Base-by-base conservation (phyloP, 2,797 vertebrate species). In the Clarias platycephalus region DNA sequence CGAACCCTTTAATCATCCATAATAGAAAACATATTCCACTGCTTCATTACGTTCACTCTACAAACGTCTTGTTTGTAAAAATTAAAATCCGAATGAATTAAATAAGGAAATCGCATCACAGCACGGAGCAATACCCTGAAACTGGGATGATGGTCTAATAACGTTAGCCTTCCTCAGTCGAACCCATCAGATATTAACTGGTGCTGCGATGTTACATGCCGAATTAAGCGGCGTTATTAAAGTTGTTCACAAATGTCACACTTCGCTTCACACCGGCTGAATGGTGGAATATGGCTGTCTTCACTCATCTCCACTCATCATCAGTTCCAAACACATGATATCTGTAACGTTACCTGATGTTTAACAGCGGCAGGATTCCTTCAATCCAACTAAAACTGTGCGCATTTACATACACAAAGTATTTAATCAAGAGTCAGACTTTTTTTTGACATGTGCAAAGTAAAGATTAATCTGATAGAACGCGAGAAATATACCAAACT, bases 131-230 rank as follows among this genome's bases (percentile, higher is more conserved):
- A 62, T n/a, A 20, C 34, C 37, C 18, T 10, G 22, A 58, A 77
- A 44, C 37, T 71, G 28, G n/a, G 68, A 49, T 71, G 37, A 74
- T 20, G 72, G 34, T 78, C 57, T 31, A 28, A 75, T n/a, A 79
- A 63, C 1, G 2, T 49, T 49, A 49, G 8, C 4, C 24, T 20
- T 80, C 1, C 24, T 64, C 37, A 26, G 16, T 63, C n/a, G 9
- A 26, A 80, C 5, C 49, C 60, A 64, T 62, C 22, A 44, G 18
- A 79, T 63, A 58, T 76, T 57, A 63, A 24, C 58, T 40, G 34
- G 31, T 34, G 16, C 18, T 24, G 55, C 55, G 10, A 22, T 24
- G 18, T 44, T 44, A 13, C 60, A 18, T 60, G 55, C 55, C 5
- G 6, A 24, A 2, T 13, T 37, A 0, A 40, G 31, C 57, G 0